Percentiles rank a stretch among this genome's conserved stretches.
These are phyloP conservation scores for Stenurella melanura DNA, from an alignment of 2,888 invertebrate genomes.

Conservation along the genomic window DNA sequence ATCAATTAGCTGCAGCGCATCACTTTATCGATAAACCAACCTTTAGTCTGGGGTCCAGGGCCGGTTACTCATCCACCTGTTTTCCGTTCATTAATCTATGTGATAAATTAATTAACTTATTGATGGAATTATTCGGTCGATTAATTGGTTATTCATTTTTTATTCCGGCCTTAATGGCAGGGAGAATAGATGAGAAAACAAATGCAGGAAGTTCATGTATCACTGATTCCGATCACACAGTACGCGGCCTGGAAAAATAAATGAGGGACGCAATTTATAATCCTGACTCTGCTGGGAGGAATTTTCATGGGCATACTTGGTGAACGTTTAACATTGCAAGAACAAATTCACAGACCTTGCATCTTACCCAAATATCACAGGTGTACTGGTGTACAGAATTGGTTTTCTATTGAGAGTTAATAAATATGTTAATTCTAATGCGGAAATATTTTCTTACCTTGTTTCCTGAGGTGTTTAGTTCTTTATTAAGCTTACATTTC, in stretches of 20 bases:
- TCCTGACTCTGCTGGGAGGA: neutral
- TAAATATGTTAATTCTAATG: too few species aligned
- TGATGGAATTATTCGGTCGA: conserved; percentile 35
- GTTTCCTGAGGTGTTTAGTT: too few species aligned
- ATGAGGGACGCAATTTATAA: neutral
- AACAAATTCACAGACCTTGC: too few species aligned
- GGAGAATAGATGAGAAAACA: conserved; percentile 5
- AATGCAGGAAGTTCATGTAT: conserved; percentile 17
- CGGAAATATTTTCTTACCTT: too few species aligned
- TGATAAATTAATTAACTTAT: conserved; percentile 36
- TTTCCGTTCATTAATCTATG: conserved; percentile 31
- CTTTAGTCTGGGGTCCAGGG: conserved; percentile 4
- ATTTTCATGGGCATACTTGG: neutral
- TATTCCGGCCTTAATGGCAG: neutral
- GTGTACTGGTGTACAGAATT: too few species aligned
- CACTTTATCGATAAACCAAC: conserved; percentile 17
- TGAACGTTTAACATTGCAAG: too few species aligned
- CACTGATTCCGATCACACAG: neutral
- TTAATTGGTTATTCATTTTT: conserved; percentile 29
- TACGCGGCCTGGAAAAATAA: neutral
- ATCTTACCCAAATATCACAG: too few species aligned
- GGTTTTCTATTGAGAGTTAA: too few species aligned
- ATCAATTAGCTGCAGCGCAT: conserved; percentile 26
- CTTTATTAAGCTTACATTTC: too few species aligned
- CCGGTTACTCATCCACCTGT: conserved; percentile 21